These are phyloP conservation scores for Pocillopora verrucosa DNA, from an alignment of 64 coral and sea anemone genomes.

Conservation along the genomic window DNA sequence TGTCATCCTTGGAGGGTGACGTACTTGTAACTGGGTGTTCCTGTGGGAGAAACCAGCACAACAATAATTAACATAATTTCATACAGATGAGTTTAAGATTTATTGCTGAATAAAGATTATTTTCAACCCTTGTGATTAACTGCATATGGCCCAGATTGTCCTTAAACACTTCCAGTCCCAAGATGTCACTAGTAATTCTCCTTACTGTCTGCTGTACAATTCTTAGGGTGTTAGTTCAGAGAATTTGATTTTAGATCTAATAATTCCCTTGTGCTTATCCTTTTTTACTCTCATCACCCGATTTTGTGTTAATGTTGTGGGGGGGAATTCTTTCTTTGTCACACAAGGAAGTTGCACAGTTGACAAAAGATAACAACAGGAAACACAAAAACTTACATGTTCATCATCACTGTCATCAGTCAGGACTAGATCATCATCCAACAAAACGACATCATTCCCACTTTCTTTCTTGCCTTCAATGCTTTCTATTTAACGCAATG, in stretches of 20 bases:
- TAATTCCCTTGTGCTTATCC: too few relatives aligned
- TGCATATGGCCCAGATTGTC: too few relatives aligned
- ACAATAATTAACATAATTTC: not conserved
- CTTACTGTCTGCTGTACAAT: too few relatives aligned
- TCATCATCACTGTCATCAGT: conserved; percentile 89
- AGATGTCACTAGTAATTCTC: too few relatives aligned
- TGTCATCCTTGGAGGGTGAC: conserved; percentile 11
- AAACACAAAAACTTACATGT: conserved; percentile 38
- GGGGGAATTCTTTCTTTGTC: not conserved
- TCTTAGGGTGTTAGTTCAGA: too few relatives aligned
- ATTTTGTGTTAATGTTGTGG: not conserved
- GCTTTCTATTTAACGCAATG: conserved; percentile 2
- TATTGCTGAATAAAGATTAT: too few relatives aligned
- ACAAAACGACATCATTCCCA: conserved; percentile 10
- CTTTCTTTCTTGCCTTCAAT: conserved; percentile 27
- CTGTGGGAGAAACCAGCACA: not conserved
- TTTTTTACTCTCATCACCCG: too few relatives aligned
- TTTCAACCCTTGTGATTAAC: too few relatives aligned
- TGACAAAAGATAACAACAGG: too few relatives aligned
- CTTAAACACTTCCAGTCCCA: too few relatives aligned
- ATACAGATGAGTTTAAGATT: not conserved
- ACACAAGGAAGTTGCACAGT: too few relatives aligned
- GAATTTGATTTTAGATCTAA: too few relatives aligned
- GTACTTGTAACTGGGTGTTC: not conserved
- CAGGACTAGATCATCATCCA: conserved; percentile 56